Evolutionary conservation across 2,797 vertebrate species (phyloP).

Genomic region (Dendrocincla tyrannina): DNA sequence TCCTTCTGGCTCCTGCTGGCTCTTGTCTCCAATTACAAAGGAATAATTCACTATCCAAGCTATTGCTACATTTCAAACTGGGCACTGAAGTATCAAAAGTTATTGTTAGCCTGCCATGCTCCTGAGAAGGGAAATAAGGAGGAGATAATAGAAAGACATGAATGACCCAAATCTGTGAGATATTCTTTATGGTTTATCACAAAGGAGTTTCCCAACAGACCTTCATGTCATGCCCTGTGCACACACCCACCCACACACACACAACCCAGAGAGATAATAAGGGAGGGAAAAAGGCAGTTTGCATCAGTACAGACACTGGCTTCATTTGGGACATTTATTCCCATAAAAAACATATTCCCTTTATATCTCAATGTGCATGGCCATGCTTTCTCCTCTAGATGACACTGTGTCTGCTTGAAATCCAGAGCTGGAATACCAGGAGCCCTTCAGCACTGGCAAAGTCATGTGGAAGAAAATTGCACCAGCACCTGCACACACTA

Average conservation of each 20-base stretch:
- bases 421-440: not conserved
- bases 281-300: not conserved
- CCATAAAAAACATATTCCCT: not conserved
- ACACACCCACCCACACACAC: not conserved
- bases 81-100: slow-evolving; percentile 58
- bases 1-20: slow-evolving; percentile 48
- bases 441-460: slow-evolving; percentile 32
- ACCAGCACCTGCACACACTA: slow-evolving; percentile 16
- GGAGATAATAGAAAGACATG: slow-evolving; percentile 35
- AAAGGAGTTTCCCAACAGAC: slow-evolving; percentile 56
- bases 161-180: slow-evolving; percentile 51
- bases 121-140: slow-evolving; percentile 54
- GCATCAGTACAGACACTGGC: not conserved
- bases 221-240: not conserved
- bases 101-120: slow-evolving; percentile 40
- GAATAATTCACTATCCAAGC: slow-evolving; percentile 57
- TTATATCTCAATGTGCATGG: not conserved
- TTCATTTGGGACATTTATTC: not conserved
- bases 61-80: slow-evolving; percentile 74
- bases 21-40: slow-evolving; percentile 57
- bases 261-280: not conserved
- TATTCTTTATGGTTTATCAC: slow-evolving; percentile 45
- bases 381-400: slow-evolving; percentile 57
- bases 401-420: slow-evolving; percentile 65
- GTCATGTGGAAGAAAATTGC: slow-evolving; percentile 39